Evolutionary conservation across 2,113 vertebrate species (phyloP).

Genomic region (Onychostruthus taczanowskii): DNA sequence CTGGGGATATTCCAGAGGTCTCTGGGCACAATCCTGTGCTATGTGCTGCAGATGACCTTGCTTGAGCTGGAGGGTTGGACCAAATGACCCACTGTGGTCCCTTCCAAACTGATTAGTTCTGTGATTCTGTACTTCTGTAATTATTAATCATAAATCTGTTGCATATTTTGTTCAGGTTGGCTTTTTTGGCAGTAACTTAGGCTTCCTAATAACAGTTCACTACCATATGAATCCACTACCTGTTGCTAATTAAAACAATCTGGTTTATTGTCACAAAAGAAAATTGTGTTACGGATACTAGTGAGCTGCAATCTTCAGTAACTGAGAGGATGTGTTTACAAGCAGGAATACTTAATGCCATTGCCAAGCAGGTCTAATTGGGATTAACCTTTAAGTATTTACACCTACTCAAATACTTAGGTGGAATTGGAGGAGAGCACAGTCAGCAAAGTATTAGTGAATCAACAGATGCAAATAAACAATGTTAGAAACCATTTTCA

Average conservation of each 20-base stretch:
- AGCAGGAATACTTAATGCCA: not conserved
- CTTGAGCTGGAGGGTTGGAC: not conserved
- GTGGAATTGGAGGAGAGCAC: not conserved
- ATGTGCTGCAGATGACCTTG: not conserved
- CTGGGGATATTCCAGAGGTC: not conserved
- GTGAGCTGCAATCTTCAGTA: slow-evolving; percentile 13
- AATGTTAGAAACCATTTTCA: not conserved
- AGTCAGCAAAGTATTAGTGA: not conserved
- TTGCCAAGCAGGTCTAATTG: not conserved
- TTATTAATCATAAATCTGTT: not conserved
- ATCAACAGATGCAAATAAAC: not conserved
- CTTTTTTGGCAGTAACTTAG: slow-evolving; percentile 15
- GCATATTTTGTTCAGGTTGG: not conserved
- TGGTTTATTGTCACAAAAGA: slow-evolving; percentile 51
- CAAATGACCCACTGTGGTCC: not conserved
- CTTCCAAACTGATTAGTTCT: not conserved
- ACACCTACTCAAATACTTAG: not conserved
- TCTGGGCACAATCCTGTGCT: not conserved
- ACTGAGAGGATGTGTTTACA: not conserved
- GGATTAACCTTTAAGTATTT: slow-evolving; percentile 37
- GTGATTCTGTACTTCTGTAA: not conserved
- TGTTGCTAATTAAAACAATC: slow-evolving; percentile 66
- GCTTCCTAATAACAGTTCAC: slow-evolving; percentile 1
- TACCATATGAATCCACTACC: slow-evolving; percentile 52
- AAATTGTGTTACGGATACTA: slow-evolving; percentile 55